A percentile compares a stretch with the other conserved stretches of the same genome.
Evolutionary conservation across 2,888 invertebrate species (phyloP).

Genomic region (Rapana venosa): DNA sequence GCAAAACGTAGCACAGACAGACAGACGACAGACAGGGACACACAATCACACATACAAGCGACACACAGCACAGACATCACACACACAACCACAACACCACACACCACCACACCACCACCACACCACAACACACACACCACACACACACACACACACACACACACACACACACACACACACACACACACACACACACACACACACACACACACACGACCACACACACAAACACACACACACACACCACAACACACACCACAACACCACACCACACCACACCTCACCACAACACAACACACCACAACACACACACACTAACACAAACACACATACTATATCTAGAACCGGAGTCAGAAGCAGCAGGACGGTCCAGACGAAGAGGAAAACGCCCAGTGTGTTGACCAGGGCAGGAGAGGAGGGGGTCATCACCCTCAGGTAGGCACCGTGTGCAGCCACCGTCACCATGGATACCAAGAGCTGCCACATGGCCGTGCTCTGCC

Average conservation of each 20-base stretch:
- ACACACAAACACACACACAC: background rate
- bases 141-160: no score
- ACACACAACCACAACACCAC: no score
- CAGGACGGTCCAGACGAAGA: slow-evolving; percentile 37
- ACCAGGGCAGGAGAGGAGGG: slow-evolving; percentile 30
- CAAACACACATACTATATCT: background rate
- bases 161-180: no score
- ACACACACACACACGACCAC: no score
- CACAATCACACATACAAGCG: no score
- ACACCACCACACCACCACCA: no score
- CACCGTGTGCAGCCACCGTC: background rate
- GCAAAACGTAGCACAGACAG: no score
- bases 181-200: no score
- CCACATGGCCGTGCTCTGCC: slow-evolving; percentile 19
- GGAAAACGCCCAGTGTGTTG: slow-evolving; percentile 33
- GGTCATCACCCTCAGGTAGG: slow-evolving; percentile 7
- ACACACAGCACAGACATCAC: no score
- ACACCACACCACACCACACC: no score
- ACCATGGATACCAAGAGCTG: background rate
- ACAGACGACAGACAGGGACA: no score
- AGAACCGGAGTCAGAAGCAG: slow-evolving; percentile 32
- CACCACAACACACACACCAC: no score
- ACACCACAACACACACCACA: background rate
- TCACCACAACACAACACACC: background rate
- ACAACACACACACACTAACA: background rate